Percentiles rank a stretch among this genome's conserved stretches.
phyloP scores from a whole-genome alignment of 2,113 vertebrate species.

The Platysternon megacephalum region DNA sequence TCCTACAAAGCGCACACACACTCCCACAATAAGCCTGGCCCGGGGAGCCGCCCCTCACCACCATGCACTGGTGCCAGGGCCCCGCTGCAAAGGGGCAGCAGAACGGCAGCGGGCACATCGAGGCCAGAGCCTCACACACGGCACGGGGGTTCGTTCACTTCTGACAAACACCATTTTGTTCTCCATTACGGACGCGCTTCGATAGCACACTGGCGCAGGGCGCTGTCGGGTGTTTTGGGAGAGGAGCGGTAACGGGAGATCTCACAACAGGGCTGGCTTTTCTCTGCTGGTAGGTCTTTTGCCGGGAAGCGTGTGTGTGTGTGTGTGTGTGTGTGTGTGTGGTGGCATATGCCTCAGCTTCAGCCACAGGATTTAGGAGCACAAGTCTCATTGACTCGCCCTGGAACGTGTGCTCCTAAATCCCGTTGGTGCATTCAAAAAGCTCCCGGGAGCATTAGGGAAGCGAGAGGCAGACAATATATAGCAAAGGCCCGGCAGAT shows the following conservation, averaged over 20 bases:
- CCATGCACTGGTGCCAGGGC: fast-evolving
- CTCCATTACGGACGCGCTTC: slow-evolving; percentile 39
- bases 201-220: neutral
- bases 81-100: neutral
- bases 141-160: neutral
- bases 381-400: neutral
- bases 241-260: slow-evolving; percentile 29
- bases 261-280: neutral
- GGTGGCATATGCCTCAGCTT: neutral
- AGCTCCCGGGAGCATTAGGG: neutral
- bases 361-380: neutral
- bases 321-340: too few relatives aligned
- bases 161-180: fast-evolving
- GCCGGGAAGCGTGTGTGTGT: too few relatives aligned
- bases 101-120: neutral
- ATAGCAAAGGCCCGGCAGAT: too few relatives aligned
- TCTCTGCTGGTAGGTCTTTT: neutral
- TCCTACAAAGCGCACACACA: neutral
- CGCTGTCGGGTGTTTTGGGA: neutral
- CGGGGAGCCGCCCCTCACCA: neutral
- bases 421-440: too few relatives aligned
- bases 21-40: fast-evolving
- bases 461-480: neutral
- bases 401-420: neutral
- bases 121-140: neutral